phyloP scores from a whole-genome alignment of 2,113 vertebrate genomes.

The Lagopus leucura region DNA sequence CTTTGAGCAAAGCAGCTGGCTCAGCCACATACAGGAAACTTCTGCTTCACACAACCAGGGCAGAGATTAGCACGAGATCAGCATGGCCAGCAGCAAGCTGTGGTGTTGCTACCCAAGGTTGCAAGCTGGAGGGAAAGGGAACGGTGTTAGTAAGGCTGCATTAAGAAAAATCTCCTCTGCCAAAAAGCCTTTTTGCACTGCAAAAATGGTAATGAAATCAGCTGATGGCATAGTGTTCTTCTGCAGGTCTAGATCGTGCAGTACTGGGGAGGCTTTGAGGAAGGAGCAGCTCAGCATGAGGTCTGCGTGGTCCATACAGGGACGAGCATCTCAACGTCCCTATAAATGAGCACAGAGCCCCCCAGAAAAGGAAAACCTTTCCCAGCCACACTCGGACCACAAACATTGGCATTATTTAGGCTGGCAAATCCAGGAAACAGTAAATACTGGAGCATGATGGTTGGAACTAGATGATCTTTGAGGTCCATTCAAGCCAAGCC shows the following conservation, averaged over 20 bases:
- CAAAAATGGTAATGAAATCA: background rate
- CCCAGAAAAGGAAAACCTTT: background rate
- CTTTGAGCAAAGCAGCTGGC: background rate
- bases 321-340: background rate
- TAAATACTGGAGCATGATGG: background rate
- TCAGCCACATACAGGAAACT: background rate
- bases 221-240: background rate
- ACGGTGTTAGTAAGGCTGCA: background rate
- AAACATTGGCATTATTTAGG: conserved; percentile 7
- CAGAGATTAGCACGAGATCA: background rate
- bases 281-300: background rate
- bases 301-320: background rate
- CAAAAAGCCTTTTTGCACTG: background rate
- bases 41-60: background rate
- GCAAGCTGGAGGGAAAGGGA: background rate
- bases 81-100: accelerated
- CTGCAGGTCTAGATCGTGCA: background rate
- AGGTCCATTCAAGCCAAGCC: background rate
- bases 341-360: background rate
- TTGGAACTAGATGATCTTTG: background rate
- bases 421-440: conserved; percentile 26
- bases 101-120: background rate
- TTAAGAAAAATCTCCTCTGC: background rate
- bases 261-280: background rate
- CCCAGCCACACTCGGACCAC: background rate